A percentile compares a stretch with the other conserved stretches of the same genome.
phyloP scores from a whole-genome alignment of 2,797 vertebrate species.

The Tokudaia tokunoshimensis region DNA sequence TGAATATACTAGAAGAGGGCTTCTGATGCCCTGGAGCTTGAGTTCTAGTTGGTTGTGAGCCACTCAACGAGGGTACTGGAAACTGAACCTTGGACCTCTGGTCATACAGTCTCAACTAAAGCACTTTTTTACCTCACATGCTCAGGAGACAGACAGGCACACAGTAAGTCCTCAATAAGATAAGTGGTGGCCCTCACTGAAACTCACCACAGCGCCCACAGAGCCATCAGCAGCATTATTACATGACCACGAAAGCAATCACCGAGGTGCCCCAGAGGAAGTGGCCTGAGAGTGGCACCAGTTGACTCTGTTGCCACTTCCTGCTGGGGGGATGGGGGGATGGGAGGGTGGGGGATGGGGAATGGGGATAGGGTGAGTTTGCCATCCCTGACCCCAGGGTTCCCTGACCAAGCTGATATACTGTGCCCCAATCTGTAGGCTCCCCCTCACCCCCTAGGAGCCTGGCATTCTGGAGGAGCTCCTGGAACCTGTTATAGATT shows the following conservation, averaged over 20 bases:
- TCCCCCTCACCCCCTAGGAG: neutral
- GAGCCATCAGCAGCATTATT: too few species aligned
- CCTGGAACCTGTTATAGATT: neutral
- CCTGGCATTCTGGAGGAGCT: neutral
- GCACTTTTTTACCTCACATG: neutral
- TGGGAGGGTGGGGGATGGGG: accelerated
- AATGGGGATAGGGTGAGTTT: neutral
- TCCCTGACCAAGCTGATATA: neutral
- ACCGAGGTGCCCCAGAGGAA: accelerated
- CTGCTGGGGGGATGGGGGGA: neutral
- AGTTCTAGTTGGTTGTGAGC: neutral
- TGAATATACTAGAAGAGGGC: neutral
- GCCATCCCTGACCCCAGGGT: accelerated
- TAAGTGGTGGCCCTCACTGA: neutral
- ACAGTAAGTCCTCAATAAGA: neutral
- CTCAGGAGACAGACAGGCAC: neutral
- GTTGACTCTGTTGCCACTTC: neutral
- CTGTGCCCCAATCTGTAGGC: neutral
- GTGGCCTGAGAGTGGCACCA: neutral
- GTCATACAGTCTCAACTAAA: neutral
- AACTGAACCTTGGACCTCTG: neutral
- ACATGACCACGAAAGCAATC: neutral
- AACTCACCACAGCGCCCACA: accelerated
- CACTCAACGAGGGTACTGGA: neutral
- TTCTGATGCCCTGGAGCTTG: neutral